Percentiles rank a stretch among this genome's conserved stretches.
These are phyloP conservation scores for Muntiacus muntjak DNA, from an alignment of 2,113 vertebrate species.

Conservation along the genomic window DNA sequence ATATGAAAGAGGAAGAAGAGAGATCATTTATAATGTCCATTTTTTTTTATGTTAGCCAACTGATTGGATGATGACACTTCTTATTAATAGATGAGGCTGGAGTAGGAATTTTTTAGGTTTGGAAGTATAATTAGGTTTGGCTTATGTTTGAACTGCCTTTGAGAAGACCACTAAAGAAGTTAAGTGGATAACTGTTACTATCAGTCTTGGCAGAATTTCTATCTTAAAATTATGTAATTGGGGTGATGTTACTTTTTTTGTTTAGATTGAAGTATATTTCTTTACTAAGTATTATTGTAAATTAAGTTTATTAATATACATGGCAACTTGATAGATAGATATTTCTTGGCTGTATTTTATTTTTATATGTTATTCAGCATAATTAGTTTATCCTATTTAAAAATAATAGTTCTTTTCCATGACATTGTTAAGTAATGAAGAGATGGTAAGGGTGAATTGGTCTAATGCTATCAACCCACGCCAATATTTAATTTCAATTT, in stretches of 20 bases:
- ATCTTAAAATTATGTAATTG: neutral
- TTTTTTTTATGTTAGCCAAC: neutral
- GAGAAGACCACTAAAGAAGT: neutral
- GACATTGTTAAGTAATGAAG: neutral
- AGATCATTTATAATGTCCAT: neutral
- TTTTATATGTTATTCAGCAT: neutral
- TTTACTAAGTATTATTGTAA: neutral
- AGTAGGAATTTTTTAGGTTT: neutral
- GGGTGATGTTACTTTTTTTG: neutral
- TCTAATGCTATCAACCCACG: neutral
- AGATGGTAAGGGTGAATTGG: neutral
- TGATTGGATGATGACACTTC: neutral
- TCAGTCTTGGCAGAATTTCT: neutral
- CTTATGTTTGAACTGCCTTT: neutral
- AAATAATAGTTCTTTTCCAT: neutral
- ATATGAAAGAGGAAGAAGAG: neutral
- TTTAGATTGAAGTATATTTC: neutral
- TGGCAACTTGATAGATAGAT: neutral
- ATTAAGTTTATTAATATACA: neutral
- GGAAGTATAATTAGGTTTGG: neutral
- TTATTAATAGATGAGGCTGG: neutral
- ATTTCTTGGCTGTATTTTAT: neutral
- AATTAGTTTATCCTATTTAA: neutral
- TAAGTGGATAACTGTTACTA: neutral
- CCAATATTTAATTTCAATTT: neutral